phyloP scores from a whole-genome alignment of 2,888 invertebrate genomes.

The Drosophila gaucha region DNA sequence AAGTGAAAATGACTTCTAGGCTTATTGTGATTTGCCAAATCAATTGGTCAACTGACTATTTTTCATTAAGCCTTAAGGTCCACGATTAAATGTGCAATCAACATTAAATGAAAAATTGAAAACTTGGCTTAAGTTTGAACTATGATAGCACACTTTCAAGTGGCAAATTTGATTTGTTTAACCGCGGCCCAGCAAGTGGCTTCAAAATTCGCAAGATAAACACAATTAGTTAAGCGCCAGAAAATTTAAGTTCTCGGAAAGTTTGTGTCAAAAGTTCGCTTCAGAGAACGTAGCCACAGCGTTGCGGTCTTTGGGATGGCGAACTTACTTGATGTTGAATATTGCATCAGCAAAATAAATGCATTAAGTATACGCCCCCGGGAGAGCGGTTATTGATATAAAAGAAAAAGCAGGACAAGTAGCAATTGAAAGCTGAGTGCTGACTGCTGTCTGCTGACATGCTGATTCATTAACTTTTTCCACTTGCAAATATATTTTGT shows the following conservation, averaged over 20 bases:
- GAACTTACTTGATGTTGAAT: conserved; percentile 1
- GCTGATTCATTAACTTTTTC: not conserved
- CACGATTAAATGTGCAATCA: not conserved
- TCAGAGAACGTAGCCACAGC: not conserved
- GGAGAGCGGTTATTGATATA: not conserved
- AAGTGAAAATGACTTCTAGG: not conserved
- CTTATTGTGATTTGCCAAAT: conserved; percentile 2
- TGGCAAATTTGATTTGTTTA: not conserved
- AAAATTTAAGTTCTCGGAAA: conserved; percentile 27
- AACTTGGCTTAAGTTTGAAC: not conserved
- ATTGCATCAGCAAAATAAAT: conserved; percentile 7
- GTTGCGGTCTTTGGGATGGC: conserved; percentile 10
- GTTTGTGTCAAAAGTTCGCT: conserved; percentile 21
- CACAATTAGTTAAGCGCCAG: conserved; percentile 48
- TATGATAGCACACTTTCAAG: not conserved
- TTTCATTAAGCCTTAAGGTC: not conserved
- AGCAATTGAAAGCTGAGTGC: not conserved
- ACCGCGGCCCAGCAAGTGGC: not conserved
- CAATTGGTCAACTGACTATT: not conserved
- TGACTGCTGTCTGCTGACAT: not conserved
- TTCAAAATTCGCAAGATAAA: conserved; percentile 38
- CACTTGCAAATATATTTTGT: not conserved
- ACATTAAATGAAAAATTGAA: not conserved
- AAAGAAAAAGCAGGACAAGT: not conserved
- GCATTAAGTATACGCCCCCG: conserved; percentile 1